phyloP scores from a whole-genome alignment of 2,888 invertebrate species.

The Morinoia aosen region DNA sequence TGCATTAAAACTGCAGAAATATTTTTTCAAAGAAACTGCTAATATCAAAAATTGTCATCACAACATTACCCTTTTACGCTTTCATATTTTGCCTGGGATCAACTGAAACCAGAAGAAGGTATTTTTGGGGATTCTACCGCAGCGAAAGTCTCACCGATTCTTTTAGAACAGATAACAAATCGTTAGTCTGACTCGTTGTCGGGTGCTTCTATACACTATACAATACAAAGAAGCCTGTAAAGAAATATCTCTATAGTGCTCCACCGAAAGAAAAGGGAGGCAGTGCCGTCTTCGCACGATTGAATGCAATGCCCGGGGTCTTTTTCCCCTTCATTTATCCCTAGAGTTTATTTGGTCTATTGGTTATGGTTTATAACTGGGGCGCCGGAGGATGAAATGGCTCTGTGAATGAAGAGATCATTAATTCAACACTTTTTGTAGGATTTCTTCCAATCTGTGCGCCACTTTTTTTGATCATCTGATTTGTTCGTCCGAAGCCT shows the following conservation, averaged over 20 bases:
- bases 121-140: constrained; percentile 24
- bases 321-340: constrained; percentile 46
- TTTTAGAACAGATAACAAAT: constrained; percentile 52
- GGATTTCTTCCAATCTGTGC: neutral
- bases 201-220: constrained; percentile 41
- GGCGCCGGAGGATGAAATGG: constrained; percentile 18
- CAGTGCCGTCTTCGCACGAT: constrained; percentile 27
- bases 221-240: constrained; percentile 49
- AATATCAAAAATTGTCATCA: neutral
- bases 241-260: constrained; percentile 41
- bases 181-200: constrained; percentile 43
- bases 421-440: neutral
- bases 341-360: constrained; percentile 42
- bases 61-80: neutral
- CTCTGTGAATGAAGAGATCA: neutral
- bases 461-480: neutral
- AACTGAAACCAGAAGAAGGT: constrained; percentile 1
- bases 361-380: constrained; percentile 45
- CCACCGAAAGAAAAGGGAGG: constrained; percentile 26
- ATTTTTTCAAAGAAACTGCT: neutral
- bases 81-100: constrained; percentile 1
- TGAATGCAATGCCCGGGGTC: constrained; percentile 44
- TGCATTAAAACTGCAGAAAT: neutral
- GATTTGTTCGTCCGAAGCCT: neutral
- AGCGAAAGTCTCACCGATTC: constrained; percentile 42